Base-by-base conservation (phyloP, 2,113 vertebrate species). In the Clarias gariepinus region DNA sequence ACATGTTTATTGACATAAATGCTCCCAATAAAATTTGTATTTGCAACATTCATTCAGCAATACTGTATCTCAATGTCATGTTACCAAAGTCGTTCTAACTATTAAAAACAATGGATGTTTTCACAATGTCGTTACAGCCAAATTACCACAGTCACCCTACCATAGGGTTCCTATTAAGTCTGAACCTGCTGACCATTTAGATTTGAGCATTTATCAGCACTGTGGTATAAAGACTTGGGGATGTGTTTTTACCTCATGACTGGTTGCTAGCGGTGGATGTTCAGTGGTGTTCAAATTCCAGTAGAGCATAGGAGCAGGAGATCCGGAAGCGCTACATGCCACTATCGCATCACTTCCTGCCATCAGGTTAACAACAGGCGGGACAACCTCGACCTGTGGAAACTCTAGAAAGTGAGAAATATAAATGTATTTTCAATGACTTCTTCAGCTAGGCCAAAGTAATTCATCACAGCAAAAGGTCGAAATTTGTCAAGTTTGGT, bases 281-380 rank as follows among this genome's bases (percentile, higher is more conserved):
- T 90, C 87, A 69, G 33, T 88, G 85, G 96, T 94, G 87, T 95
- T 95, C 2, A 96, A 89, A 91, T 97, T 96, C 98, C 98, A 99
- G 89, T 91, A 91, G 57, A 99, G 91, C 87, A 94, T 93, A 16
- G 98, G 97, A 68, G 94, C 82, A 28, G 98, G 98, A 76, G 95
- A 93, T 0, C 98, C 98, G 0, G 94, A 93, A 30, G 96, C 96
- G 10, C 89, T 96, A 85, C 98, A 99, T 84, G 94, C 94, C 19
- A 98, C 90, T 0, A 92, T 95, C 57, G 97, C 89, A 66, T 96
- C 95, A 78, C 92, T 95, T 79, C 98, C 97, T 94, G 97, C 95
- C 91, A 96, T 96, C 91, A 96, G 91, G 0, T 95, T 97, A 89
- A 99, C 93, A 47, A 94, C 94, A 78, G 92, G 93, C 30, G 95